These are phyloP conservation scores for Toxostoma redivivum DNA, from an alignment of 2,113 vertebrate species.

Conservation along the genomic window DNA sequence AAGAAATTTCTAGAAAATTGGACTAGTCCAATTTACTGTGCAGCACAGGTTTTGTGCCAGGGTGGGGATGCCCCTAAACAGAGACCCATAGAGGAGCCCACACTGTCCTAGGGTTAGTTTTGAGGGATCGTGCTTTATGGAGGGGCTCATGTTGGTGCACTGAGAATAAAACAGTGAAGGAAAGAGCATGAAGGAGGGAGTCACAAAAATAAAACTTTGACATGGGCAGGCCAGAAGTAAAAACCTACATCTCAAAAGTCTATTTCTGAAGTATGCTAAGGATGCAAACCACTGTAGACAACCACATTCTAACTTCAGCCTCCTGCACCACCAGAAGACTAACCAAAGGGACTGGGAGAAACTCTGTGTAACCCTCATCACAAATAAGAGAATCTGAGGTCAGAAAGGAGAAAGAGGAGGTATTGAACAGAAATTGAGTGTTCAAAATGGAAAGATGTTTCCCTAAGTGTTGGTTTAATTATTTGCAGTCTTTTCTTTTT, in stretches of 20 bases:
- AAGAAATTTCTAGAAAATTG: background rate
- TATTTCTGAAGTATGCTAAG: background rate
- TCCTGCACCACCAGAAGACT: background rate
- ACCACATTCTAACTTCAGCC: background rate
- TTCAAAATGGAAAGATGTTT: background rate
- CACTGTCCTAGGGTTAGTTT: background rate
- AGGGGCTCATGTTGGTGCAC: fast-evolving
- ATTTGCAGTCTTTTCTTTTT: background rate
- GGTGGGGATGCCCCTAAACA: fast-evolving
- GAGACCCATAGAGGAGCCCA: background rate
- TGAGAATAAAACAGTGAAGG: background rate
- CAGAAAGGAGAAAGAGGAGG: background rate
- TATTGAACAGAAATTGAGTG: background rate
- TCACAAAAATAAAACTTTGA: background rate
- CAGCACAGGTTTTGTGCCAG: background rate
- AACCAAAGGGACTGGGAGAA: background rate
- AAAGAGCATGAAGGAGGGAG: background rate
- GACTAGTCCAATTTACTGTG: background rate
- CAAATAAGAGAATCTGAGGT: background rate
- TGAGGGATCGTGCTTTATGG: background rate
- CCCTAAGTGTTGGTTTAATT: background rate
- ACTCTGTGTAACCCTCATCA: fast-evolving
- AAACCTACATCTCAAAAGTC: background rate
- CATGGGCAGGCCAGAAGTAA: background rate
- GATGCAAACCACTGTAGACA: background rate